These are phyloP conservation scores for Drosophila guanche DNA, from an alignment of 1,140 invertebrate genomes.

Conservation along the genomic window DNA sequence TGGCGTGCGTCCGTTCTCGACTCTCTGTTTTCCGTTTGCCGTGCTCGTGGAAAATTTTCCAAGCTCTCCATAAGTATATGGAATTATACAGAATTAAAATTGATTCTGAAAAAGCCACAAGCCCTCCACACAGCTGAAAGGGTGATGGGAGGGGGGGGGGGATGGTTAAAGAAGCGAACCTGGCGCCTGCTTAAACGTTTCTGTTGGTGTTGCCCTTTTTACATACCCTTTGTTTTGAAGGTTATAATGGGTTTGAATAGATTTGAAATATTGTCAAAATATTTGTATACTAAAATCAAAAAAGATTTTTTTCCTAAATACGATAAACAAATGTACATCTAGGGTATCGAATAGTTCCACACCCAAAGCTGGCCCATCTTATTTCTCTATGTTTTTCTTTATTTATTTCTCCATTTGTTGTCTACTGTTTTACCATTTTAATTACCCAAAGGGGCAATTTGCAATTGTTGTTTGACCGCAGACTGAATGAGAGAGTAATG, in stretches of 20 bases:
- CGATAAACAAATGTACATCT: too few species aligned
- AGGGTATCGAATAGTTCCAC: too few species aligned
- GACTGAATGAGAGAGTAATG: too few species aligned
- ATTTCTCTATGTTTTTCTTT: not conserved
- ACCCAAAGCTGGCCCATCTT: too few species aligned
- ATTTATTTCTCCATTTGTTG: slow-evolving; percentile 8
- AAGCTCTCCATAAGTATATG: slow-evolving; percentile 66
- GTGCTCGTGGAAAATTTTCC: slow-evolving; percentile 75
- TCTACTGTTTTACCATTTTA: slow-evolving; percentile 37
- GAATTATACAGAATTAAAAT: slow-evolving; percentile 77
- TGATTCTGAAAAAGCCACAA: slow-evolving; percentile 48
- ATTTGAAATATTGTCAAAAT: slow-evolving; percentile 11
- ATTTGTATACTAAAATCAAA: too few species aligned
- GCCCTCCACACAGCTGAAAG: not conserved
- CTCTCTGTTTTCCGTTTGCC: slow-evolving; percentile 4
- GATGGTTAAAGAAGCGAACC: slow-evolving; percentile 21
- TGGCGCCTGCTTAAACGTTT: slow-evolving; percentile 65
- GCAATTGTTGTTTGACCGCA: slow-evolving; percentile 26
- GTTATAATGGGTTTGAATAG: too few species aligned
- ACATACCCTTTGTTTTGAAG: too few species aligned
- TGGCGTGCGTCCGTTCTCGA: slow-evolving; percentile 41
- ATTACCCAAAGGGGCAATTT: slow-evolving; percentile 48
- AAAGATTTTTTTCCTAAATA: slow-evolving; percentile 1
- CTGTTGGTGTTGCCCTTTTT: slow-evolving; percentile 8
- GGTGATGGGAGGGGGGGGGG: not conserved